Conservation (phyloP, 2,113 vertebrate genomes). For the Barnardius zonarius region DNA sequence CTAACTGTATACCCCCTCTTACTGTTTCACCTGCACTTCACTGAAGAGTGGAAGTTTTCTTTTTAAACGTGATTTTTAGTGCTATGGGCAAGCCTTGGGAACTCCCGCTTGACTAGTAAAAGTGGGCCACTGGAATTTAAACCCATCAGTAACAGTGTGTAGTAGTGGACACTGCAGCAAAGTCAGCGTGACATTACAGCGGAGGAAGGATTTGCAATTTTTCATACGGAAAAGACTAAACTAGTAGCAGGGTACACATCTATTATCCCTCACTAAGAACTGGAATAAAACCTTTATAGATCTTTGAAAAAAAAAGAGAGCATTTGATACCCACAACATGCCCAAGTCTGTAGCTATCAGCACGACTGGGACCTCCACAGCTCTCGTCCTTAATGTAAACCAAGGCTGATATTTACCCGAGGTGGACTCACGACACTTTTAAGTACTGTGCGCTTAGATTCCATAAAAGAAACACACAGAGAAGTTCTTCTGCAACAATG, state of each 20-base stretch:
- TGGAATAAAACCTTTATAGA: neutral
- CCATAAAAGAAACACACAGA: neutral
- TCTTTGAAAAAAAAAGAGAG: neutral
- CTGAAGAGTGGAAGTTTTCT: neutral
- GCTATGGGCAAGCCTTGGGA: neutral
- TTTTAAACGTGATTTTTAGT: neutral
- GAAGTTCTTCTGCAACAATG: conserved; percentile 40
- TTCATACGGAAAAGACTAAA: neutral
- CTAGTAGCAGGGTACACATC: neutral
- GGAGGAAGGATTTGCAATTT: neutral
- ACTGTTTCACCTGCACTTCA: neutral
- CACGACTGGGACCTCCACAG: neutral
- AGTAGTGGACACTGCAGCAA: neutral
- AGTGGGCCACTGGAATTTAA: neutral
- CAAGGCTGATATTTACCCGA: neutral
- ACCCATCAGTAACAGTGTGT: neutral
- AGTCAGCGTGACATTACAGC: neutral
- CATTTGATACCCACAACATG: neutral
- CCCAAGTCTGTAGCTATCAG: neutral
- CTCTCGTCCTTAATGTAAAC: neutral
- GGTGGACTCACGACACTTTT: neutral
- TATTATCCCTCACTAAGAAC: neutral
- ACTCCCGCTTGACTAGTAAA: neutral
- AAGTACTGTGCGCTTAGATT: neutral
- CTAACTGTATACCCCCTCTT: neutral